These are phyloP conservation scores for Holothuria glaberrima DNA, from an alignment of 35 echinoderm and acorn worm species.

Conservation along the genomic window DNA sequence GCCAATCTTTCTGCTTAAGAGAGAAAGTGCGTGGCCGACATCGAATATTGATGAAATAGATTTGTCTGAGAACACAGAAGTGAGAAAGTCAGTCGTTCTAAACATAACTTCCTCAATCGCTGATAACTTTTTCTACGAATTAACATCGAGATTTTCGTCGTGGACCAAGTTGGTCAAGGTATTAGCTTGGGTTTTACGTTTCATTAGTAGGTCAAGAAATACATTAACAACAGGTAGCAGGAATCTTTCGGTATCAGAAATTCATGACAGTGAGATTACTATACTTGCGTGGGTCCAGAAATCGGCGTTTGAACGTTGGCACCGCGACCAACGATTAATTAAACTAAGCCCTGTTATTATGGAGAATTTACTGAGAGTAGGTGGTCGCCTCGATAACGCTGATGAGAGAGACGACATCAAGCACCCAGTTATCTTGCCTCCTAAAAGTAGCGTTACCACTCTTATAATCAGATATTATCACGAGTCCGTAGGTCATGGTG, in stretches of 20 bases:
- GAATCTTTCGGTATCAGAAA: slow-evolving; percentile 22
- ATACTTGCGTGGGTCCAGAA: neutral
- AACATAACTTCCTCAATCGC: too few species aligned
- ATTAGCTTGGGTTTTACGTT: slow-evolving; percentile 52
- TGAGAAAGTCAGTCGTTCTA: too few species aligned
- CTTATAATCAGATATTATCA: slow-evolving; percentile 45
- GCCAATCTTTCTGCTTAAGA: too few species aligned
- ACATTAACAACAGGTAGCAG: neutral
- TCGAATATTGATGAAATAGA: too few species aligned
- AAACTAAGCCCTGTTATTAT: slow-evolving; percentile 57
- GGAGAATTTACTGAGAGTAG: slow-evolving; percentile 15
- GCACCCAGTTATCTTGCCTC: slow-evolving; percentile 42
- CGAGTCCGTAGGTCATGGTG: slow-evolving; percentile 24
- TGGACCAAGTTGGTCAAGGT: neutral
- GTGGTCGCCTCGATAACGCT: slow-evolving; percentile 51
- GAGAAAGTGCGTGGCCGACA: too few species aligned
- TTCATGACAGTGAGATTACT: slow-evolving; percentile 20
- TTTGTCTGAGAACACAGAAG: too few species aligned
- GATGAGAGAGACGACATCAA: slow-evolving; percentile 33
- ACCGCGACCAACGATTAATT: slow-evolving; percentile 38
- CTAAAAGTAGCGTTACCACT: neutral
- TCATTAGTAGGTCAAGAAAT: slow-evolving; percentile 25
- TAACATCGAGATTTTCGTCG: too few species aligned
- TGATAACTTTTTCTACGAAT: too few species aligned
- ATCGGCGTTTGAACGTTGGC: slow-evolving; percentile 32